Evolutionary conservation across 2,797 vertebrate genomes (phyloP).

Genomic region (Harpagifer antarcticus): DNA sequence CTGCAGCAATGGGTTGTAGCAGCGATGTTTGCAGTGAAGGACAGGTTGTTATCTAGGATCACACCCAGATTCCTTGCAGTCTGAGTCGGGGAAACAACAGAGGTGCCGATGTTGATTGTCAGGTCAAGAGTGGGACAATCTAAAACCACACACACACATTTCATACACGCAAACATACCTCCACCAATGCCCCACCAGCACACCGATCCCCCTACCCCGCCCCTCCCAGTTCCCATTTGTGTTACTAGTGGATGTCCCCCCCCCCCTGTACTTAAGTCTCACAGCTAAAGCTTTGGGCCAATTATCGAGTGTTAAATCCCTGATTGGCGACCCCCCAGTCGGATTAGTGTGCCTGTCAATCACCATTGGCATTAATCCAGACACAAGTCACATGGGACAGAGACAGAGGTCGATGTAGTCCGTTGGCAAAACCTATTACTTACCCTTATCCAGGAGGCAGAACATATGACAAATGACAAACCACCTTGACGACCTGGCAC

Average conservation of each 20-base stretch:
- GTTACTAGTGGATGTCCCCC: constrained; percentile 46
- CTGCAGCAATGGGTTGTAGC: no score
- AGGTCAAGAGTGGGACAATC: no score
- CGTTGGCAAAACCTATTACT: constrained; percentile 12
- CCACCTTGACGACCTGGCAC: not conserved
- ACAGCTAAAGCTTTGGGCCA: constrained; percentile 63
- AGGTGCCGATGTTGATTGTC: no score
- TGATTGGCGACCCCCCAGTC: constrained; percentile 52
- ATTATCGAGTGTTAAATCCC: constrained; percentile 64
- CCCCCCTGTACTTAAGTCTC: constrained; percentile 39
- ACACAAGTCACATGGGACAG: constrained; percentile 67
- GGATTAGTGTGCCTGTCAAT: constrained; percentile 74
- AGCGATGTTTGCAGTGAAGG: no score
- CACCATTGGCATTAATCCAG: constrained; percentile 78
- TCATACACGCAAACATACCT: not conserved
- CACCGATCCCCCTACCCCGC: not conserved
- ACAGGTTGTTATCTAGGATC: no score
- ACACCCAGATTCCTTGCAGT: no score
- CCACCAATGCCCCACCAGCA: not conserved
- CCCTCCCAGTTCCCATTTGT: constrained; percentile 23
- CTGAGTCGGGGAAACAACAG: no score
- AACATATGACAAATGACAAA: not conserved
- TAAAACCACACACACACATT: not conserved
- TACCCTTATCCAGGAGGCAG: constrained; percentile 15
- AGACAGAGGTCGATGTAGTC: constrained; percentile 42